phyloP scores from a whole-genome alignment of 1,140 invertebrate genomes.

The Drosophila rufa region DNA sequence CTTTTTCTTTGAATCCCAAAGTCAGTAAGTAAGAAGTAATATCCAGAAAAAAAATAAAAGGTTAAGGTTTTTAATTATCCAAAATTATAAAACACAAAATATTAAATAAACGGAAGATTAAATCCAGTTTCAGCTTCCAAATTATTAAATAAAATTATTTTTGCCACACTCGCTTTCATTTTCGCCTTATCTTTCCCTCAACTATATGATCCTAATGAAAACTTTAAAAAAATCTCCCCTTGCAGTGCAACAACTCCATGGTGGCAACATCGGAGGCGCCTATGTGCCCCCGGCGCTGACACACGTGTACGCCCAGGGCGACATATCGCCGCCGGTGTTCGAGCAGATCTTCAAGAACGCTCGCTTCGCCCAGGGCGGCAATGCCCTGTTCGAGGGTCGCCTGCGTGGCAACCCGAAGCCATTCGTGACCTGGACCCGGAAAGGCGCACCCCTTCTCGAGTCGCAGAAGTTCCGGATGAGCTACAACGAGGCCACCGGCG shows the following conservation, averaged over 20 bases:
- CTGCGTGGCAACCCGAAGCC: slow-evolving; percentile 97
- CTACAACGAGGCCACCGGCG: slow-evolving; percentile 94
- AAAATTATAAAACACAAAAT: neutral
- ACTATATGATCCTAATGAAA: slow-evolving; percentile 1
- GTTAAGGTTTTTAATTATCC: neutral
- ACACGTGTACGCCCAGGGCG: slow-evolving; percentile 86
- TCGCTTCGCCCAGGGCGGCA: slow-evolving; percentile 96
- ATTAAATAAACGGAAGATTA: neutral
- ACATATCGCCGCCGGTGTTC: slow-evolving; percentile 94
- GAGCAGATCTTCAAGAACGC: slow-evolving; percentile 97
- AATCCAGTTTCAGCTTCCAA: too few species aligned
- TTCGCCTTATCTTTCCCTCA: neutral
- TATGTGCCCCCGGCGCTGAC: slow-evolving; percentile 79
- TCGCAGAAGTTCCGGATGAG: slow-evolving; percentile 94
- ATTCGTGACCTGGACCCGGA: slow-evolving; percentile 96
- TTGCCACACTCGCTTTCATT: neutral
- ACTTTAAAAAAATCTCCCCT: slow-evolving; percentile 8
- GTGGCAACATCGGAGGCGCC: slow-evolving; percentile 68
- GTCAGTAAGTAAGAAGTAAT: neutral
- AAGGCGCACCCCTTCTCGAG: slow-evolving; percentile 92
- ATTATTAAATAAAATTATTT: neutral
- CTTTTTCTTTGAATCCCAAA: neutral
- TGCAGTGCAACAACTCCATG: slow-evolving; percentile 80
- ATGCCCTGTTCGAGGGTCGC: slow-evolving; percentile 96
- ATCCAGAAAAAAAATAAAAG: neutral